Base-by-base conservation (phyloP, 1,140 invertebrate genomes). In the Lethrus apterus region DNA sequence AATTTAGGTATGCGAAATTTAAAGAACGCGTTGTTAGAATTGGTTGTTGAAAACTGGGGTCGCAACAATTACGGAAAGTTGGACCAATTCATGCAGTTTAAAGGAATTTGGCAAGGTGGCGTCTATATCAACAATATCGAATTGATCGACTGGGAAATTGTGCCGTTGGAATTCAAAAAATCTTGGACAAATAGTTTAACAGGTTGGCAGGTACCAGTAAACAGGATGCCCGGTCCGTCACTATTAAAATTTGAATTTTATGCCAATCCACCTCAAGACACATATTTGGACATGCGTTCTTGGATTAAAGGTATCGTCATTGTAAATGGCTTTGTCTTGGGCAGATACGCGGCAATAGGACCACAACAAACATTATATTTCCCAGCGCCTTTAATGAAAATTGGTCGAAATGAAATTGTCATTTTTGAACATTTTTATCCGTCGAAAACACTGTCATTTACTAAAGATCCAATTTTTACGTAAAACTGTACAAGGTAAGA, bases 261-360 rank as follows among this genome's bases (percentile, higher is more conserved):
- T 1, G 21, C 56, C 1, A 41, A 48, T 11, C 26, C 46, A 26
- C 32, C 34, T 3, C n/a, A 47, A 14, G 56, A 60, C 44, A 57
- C 52, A 17, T 52, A 42, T 13, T 50, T 70, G 5, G 65, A 70
- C 51, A 63, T 69, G 60, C 52, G 55, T 19, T 53, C 54, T 1
- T 75, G 74, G 74, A 59, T 54, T 13, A 73, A 72, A 64, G 81
- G 81, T 7, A 63, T 79, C 36, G 74, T 79, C n/a, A 72, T 81
- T 46, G 54, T 83, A 1, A 83, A 83, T 65, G 78, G 76, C 3
- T 76, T 79, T 53, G 77, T 81, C 55, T 56, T 83, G 33, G 79
- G 78, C 8, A 59, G 80, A 35, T 81, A 80, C 59, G 58, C 58
- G 11, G 59, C 57, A 42, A 52, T 70, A 5, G 80, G 80, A 2